These are phyloP conservation scores for Erpetoichthys calabaricus DNA, from an alignment of 2,797 vertebrate genomes.

Conservation along the genomic window DNA sequence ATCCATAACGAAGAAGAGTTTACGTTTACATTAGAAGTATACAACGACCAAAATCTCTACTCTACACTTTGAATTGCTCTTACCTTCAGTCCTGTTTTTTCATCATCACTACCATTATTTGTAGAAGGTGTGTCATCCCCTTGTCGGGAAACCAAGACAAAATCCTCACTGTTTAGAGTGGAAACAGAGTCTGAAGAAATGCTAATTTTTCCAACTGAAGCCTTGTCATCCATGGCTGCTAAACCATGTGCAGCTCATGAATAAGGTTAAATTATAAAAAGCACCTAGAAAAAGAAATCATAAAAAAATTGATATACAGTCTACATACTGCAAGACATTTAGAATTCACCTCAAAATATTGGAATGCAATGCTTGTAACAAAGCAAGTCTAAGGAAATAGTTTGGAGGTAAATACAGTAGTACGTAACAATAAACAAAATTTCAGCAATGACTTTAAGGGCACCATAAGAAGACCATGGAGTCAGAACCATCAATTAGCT, in stretches of 20 bases:
- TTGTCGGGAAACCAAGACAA: conserved; percentile 97
- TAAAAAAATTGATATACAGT: conserved; percentile 19
- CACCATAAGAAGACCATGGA: no score
- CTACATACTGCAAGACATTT: neutral
- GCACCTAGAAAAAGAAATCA: conserved; percentile 47
- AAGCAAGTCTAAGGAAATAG: neutral
- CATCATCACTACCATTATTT: conserved; percentile 97
- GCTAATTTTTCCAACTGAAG: conserved; percentile 98
- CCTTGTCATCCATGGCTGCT: conserved; percentile 99
- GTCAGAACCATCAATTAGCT: no score
- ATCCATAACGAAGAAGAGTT: conserved; percentile 12
- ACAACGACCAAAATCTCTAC: conserved; percentile 24
- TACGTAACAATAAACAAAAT: no score
- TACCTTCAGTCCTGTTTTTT: conserved; percentile 98
- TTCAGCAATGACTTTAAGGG: no score
- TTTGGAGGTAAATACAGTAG: no score
- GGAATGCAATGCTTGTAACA: conserved; percentile 8
- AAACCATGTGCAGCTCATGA: conserved; percentile 67
- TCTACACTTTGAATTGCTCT: conserved; percentile 33
- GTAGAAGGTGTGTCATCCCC: conserved; percentile 94
- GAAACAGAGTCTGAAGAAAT: conserved; percentile 97
- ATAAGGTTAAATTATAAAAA: conserved; percentile 69
- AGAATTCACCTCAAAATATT: conserved; percentile 5
- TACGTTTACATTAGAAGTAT: conserved; percentile 19
- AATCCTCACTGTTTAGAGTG: conserved; percentile 99